Evolutionary conservation across 1,140 invertebrate species (phyloP), one percentile per base, ranked within the genome.

Genomic region (Megathymus violae): DNA sequence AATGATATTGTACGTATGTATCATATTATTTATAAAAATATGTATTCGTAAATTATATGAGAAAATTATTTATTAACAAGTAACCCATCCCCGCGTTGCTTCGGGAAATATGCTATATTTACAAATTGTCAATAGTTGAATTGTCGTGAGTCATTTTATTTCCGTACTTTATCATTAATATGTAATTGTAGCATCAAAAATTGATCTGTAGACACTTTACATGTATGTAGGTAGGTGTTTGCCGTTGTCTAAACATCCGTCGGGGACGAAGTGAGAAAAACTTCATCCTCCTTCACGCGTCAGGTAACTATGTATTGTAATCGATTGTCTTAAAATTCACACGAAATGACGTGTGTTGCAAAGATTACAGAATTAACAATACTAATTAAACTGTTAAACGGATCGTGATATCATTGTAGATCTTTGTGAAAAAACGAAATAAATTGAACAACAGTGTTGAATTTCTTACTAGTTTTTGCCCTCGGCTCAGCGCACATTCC

Each of bases 361-460:
- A 31, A 43, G 14, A 16, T 16, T 48, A 44, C 52, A 13, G 27
- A 34, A 58, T 19, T 58, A 58, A 58, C 54, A 58, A 46, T 46
- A 34, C 54, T 46, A 58, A 58, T 58, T 46, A 58, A 56, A 59
- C 56, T 34, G 13, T 38, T 47, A 59, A 38, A 38, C 43, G 54
- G 17, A 59, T 59, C 54, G 3, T 59, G 43, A 59, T 59, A 47
- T 58, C 41, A 58, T 59, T 47, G 22, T 4, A 25, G n/a, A 36
- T 16, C 19, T 59, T 59, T 59, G 41, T 46, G 41, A 43, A 17
- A 46, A 47, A 46, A 46, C 27, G 43, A 59, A 59, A 46, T 36
- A 59, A 46, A 58, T 10, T 47, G 54, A 59, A 59, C 54, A 59
- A 59, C 47, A 59, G 13, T 47, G 47, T 47, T 59, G 44, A 31